Conservation (phyloP, 2,888 invertebrate species). For the Thelaira solivaga region DNA sequence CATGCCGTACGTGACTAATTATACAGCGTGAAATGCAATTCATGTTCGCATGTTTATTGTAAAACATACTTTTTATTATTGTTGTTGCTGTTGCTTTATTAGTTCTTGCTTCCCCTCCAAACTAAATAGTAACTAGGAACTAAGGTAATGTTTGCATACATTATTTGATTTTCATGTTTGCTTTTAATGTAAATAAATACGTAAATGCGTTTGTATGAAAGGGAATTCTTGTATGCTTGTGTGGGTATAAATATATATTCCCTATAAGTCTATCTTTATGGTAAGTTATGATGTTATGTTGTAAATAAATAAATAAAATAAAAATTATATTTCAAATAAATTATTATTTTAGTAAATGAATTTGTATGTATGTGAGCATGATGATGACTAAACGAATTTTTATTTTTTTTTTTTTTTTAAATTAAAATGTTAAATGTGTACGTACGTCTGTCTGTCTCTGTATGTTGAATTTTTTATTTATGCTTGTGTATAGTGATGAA, state of each 20-base stretch:
- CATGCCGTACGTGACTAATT: conserved; percentile 67
- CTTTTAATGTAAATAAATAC: background rate
- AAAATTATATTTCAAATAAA: conserved; percentile 8
- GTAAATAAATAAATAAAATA: background rate
- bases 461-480: too few species aligned
- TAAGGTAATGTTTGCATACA: too few species aligned
- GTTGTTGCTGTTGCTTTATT: too few species aligned
- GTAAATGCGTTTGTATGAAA: conserved; percentile 38
- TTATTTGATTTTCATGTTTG: conserved; percentile 19
- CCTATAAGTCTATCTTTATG: background rate
- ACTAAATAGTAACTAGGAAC: too few species aligned
- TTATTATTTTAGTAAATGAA: conserved; percentile 8
- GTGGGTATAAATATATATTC: too few species aligned
- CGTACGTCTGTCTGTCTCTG: too few species aligned
- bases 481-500: background rate
- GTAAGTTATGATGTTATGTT: conserved; percentile 23
- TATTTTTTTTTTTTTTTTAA: too few species aligned
- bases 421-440: too few species aligned
- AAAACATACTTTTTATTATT: conserved; percentile 13
- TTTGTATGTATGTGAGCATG: background rate
- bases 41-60: conserved; percentile 70
- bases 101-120: conserved; percentile 8
- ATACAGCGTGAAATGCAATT: conserved; percentile 73
- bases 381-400: too few species aligned
- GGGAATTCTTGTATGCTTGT: too few species aligned